These are phyloP conservation scores for Callimorpha dominula DNA, from an alignment of 2,888 invertebrate species.

Conservation along the genomic window DNA sequence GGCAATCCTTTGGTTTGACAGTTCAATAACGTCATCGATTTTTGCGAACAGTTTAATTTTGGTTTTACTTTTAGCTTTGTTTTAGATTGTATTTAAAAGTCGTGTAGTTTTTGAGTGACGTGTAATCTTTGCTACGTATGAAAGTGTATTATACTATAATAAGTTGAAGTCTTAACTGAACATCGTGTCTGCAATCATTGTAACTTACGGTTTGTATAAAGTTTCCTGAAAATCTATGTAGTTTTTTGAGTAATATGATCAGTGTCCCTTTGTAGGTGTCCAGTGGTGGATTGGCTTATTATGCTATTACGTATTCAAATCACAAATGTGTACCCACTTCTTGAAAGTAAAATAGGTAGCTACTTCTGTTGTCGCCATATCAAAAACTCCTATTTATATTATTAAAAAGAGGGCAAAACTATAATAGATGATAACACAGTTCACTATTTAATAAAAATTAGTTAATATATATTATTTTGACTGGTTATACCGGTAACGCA, in stretches of 20 bases:
- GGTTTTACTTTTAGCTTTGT: conserved; percentile 17
- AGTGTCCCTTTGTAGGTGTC: too few species aligned
- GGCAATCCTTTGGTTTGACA: conserved; percentile 27
- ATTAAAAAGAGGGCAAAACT: too few species aligned
- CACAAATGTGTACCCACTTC: too few species aligned
- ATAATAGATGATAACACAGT: too few species aligned
- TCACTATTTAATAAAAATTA: too few species aligned
- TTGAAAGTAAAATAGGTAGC: too few species aligned
- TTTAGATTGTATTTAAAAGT: conserved; percentile 25
- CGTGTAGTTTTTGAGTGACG: conserved; percentile 4
- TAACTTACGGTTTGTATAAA: neutral
- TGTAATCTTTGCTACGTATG: neutral
- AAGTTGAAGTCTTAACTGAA: neutral
- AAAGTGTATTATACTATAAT: neutral
- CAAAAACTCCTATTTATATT: too few species aligned
- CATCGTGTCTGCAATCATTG: neutral
- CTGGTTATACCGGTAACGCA: too few species aligned
- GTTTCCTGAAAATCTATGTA: neutral
- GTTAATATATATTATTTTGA: too few species aligned
- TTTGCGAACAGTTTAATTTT: conserved; percentile 30
- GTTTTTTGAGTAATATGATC: neutral
- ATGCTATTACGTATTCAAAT: neutral
- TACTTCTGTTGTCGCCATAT: too few species aligned
- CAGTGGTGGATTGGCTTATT: neutral
- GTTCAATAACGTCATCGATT: conserved; percentile 16